A percentile compares a stretch with the other conserved stretches of the same genome.
phyloP scores from a whole-genome alignment of 2,888 invertebrate genomes.

The Molorchus minor region DNA sequence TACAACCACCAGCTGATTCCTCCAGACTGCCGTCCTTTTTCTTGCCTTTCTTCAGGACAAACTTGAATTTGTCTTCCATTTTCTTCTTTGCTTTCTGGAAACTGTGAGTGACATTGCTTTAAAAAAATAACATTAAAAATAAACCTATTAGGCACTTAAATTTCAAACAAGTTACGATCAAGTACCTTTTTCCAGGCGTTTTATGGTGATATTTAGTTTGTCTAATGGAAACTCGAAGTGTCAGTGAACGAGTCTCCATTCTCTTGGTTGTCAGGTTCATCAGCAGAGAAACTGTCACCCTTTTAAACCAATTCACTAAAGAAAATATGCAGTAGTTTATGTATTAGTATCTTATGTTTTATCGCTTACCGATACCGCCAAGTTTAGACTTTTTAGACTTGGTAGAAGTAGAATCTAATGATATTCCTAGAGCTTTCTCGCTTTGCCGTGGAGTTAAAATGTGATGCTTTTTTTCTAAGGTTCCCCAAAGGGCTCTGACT shows the following conservation, averaged over 20 bases:
- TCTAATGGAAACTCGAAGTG: conserved; percentile 61
- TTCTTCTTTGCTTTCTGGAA: conserved; percentile 84
- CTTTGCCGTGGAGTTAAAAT: conserved; percentile 86
- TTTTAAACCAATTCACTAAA: conserved; percentile 69
- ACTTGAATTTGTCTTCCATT: conserved; percentile 88
- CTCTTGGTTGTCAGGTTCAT: conserved; percentile 67
- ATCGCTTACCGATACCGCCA: conserved; percentile 75
- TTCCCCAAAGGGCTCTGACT: conserved; percentile 84
- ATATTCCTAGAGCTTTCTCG: conserved; percentile 75
- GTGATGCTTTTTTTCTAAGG: conserved; percentile 75
- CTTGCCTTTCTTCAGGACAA: conserved; percentile 85
- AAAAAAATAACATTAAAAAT: conserved; percentile 24
- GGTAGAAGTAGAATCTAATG: conserved; percentile 63
- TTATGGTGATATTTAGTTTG: conserved; percentile 63
- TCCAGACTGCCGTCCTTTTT: conserved; percentile 90
- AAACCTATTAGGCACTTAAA: background rate
- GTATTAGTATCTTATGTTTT: background rate
- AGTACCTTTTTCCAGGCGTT: conserved; percentile 47
- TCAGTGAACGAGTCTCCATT: conserved; percentile 61
- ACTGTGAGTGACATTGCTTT: conserved; percentile 72
- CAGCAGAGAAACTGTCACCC: conserved; percentile 62
- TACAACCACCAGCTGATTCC: conserved; percentile 82
- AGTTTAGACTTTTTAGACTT: conserved; percentile 69
- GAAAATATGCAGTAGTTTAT: background rate
- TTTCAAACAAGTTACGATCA: background rate